Conservation (phyloP, 2,113 vertebrate genomes). For the Marmota flaviventris region DNA sequence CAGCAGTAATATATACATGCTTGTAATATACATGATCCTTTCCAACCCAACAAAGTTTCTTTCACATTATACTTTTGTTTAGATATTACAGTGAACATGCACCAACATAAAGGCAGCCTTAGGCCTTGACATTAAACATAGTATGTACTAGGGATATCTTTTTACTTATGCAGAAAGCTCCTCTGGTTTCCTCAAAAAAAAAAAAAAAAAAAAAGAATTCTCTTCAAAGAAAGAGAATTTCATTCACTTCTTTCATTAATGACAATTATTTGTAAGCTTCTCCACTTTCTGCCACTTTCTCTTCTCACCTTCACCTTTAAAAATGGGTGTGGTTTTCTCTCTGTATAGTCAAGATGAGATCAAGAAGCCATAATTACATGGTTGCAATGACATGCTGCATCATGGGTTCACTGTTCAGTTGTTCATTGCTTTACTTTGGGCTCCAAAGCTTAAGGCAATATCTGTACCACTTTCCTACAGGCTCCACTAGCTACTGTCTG, state of each 20-base stretch:
- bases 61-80: neutral
- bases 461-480: neutral
- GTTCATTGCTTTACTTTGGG: neutral
- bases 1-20: too few relatives aligned
- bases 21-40: neutral
- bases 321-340: neutral
- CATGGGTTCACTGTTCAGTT: neutral
- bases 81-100: neutral
- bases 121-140: too few relatives aligned
- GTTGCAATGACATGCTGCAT: neutral
- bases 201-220: neutral
- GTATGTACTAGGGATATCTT: neutral
- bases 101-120: neutral
- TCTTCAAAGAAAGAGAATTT: neutral
- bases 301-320: neutral
- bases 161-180: neutral
- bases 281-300: neutral
- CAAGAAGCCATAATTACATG: neutral
- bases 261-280: neutral
- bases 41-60: neutral
- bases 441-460: neutral
- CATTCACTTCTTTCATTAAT: neutral
- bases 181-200: neutral
- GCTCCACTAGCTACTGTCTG: neutral
- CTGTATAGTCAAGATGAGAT: neutral